Evolutionary conservation across 2,113 vertebrate genomes (phyloP).

Genomic region (Manacus vitellinus): DNA sequence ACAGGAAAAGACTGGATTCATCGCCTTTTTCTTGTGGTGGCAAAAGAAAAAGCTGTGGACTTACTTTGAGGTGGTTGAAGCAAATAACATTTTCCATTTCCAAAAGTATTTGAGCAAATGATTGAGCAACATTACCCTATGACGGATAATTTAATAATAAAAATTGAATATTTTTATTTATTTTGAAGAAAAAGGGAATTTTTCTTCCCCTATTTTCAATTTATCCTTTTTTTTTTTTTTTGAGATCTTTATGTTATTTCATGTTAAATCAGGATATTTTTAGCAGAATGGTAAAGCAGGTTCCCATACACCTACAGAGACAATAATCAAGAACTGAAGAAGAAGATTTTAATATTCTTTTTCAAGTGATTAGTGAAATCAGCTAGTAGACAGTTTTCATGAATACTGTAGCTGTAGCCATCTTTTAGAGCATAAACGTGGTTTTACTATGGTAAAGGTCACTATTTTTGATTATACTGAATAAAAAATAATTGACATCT

Average conservation of each 20-base stretch:
- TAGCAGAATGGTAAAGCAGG: background rate
- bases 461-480: background rate
- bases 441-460: background rate
- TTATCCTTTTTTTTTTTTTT: background rate
- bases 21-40: background rate
- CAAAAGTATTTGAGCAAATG: background rate
- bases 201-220: background rate
- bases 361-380: background rate
- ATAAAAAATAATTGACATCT: background rate
- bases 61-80: background rate
- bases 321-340: background rate
- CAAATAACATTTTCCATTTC: background rate
- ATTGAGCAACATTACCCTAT: background rate
- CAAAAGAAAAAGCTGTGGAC: background rate
- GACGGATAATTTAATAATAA: background rate
- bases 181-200: background rate
- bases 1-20: background rate
- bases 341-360: background rate
- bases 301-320: rapidly evolving
- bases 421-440: background rate
- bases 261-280: background rate
- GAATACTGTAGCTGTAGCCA: rapidly evolving
- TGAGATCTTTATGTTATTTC: background rate
- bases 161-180: background rate
- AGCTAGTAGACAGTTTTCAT: background rate